Conservation (phyloP, 2,888 invertebrate species). For the Epinotia demarniana region DNA sequence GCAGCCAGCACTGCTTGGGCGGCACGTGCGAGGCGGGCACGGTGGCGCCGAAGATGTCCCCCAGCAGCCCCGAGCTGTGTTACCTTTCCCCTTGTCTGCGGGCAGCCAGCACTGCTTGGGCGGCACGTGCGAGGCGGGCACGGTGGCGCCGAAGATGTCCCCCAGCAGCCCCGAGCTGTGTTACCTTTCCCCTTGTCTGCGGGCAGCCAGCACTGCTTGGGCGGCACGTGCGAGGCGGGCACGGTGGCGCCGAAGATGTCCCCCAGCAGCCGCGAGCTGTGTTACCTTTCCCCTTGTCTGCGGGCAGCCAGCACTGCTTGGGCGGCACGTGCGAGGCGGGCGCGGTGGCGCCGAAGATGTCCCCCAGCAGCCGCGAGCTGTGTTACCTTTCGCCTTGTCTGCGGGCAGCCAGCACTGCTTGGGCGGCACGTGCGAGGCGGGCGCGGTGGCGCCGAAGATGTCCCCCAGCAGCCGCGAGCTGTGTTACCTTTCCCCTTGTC, state of each 20-base stretch:
- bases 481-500: constrained; percentile 94
- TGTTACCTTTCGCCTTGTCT: constrained; percentile 94
- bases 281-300: constrained; percentile 95
- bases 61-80: constrained; percentile 90
- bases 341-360: constrained; percentile 91
- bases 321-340: constrained; percentile 91
- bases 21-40: constrained; percentile 89
- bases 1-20: constrained; percentile 96
- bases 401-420: constrained; percentile 98
- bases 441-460: constrained; percentile 89
- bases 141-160: constrained; percentile 91
- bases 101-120: constrained; percentile 97
- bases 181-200: constrained; percentile 96
- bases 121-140: constrained; percentile 89
- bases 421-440: constrained; percentile 90
- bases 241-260: constrained; percentile 92
- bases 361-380: constrained; percentile 91
- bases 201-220: constrained; percentile 97
- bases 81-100: constrained; percentile 96
- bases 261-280: constrained; percentile 90
- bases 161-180: constrained; percentile 91
- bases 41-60: constrained; percentile 93
- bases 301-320: constrained; percentile 97
- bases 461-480: constrained; percentile 93
- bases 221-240: constrained; percentile 89